These are phyloP conservation scores for Lepilemur septentrionalis DNA, from an alignment of 2,797 vertebrate genomes.

Conservation along the genomic window DNA sequence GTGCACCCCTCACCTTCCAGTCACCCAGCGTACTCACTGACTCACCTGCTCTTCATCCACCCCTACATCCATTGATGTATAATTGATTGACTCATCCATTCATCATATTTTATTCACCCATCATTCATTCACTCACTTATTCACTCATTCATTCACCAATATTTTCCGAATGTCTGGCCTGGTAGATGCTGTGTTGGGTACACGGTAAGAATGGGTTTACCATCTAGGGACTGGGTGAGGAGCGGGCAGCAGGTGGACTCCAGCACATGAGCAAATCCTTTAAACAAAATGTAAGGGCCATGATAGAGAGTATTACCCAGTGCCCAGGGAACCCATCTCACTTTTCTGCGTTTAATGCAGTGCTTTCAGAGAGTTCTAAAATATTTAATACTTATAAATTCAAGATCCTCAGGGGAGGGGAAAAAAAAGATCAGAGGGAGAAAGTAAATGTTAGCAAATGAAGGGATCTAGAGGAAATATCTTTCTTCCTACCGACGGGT, in stretches of 20 bases:
- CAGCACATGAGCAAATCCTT: not conserved
- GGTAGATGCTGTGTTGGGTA: not conserved
- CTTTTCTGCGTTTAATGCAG: not conserved
- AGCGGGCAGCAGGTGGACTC: not conserved
- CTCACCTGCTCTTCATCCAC: not conserved
- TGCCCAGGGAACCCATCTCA: not conserved
- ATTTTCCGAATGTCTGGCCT: not conserved
- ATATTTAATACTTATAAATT: conserved; percentile 11
- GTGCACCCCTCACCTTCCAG: fast-evolving
- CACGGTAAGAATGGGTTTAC: not conserved
- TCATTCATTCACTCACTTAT: not conserved
- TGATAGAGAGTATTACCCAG: not conserved
- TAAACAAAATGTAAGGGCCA: not conserved
- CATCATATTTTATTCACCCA: not conserved
- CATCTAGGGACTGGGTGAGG: not conserved
- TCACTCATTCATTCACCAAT: not conserved
- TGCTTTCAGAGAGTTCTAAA: conserved; percentile 16
- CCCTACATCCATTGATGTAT: not conserved
- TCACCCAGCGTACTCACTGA: fast-evolving
- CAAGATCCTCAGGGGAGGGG: not conserved
- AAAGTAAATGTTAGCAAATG: conserved; percentile 37
- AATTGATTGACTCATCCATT: not conserved
- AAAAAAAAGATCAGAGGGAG: not conserved
- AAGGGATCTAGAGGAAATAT: not conserved
- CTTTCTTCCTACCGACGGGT: not conserved